phyloP scores from a whole-genome alignment of 2,888 invertebrate species.

The Rotaria magnacalcarata region DNA sequence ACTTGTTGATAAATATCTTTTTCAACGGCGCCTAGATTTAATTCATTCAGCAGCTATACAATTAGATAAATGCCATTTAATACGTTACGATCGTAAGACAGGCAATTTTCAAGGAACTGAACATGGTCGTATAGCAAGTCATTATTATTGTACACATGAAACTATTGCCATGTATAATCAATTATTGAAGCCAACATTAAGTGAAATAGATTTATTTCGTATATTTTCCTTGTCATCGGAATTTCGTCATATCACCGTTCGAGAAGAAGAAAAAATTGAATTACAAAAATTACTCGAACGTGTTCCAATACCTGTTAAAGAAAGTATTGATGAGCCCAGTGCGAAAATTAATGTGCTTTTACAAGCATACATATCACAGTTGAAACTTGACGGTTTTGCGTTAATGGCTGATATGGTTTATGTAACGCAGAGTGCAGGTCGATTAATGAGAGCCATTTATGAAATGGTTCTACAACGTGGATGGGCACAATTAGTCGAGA shows the following conservation, averaged over 20 bases:
- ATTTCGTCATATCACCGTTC: slow-evolving; percentile 83
- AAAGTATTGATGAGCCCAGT: slow-evolving; percentile 92
- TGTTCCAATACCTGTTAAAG: slow-evolving; percentile 97
- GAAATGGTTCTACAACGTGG: slow-evolving; percentile 86
- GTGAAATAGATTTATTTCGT: slow-evolving; percentile 89
- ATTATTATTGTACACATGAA: slow-evolving; percentile 94
- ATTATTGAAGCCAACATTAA: slow-evolving; percentile 85
- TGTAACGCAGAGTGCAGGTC: slow-evolving; percentile 90
- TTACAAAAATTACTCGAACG: slow-evolving; percentile 86
- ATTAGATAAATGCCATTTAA: slow-evolving; percentile 85
- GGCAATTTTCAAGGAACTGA: slow-evolving; percentile 84
- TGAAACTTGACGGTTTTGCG: slow-evolving; percentile 95
- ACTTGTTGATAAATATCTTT: slow-evolving; percentile 75
- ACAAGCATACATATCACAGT: slow-evolving; percentile 94
- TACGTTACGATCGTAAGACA: slow-evolving; percentile 74
- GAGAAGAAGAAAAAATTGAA: slow-evolving; percentile 93
- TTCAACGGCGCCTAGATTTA: slow-evolving; percentile 84
- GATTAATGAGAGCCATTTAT: slow-evolving; percentile 88
- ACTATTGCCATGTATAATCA: slow-evolving; percentile 95
- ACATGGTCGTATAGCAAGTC: slow-evolving; percentile 90
- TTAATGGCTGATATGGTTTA: slow-evolving; percentile 99
- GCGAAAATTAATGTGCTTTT: slow-evolving; percentile 86
- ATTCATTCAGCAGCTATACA: slow-evolving; percentile 86
- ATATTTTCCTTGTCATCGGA: slow-evolving; percentile 98
- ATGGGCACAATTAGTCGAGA: slow-evolving; percentile 96